Conservation (phyloP, 2,888 invertebrate species). For the Himalopsyche anomala region DNA sequence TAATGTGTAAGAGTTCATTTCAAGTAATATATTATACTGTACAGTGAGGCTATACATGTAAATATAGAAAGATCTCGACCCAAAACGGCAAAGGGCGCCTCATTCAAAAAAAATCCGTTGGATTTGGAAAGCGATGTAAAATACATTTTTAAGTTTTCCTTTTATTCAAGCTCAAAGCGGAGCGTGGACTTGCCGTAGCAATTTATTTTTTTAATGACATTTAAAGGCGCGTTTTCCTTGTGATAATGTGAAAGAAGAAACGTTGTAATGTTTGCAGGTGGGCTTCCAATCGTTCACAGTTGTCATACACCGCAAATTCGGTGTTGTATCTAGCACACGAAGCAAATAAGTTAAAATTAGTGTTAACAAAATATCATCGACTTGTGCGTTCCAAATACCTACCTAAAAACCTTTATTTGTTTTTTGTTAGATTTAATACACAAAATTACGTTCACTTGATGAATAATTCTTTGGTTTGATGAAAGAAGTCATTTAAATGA, state of each 20-base stretch:
- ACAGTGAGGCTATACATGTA: not conserved
- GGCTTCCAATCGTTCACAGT: not conserved
- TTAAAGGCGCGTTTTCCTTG: conserved; percentile 39
- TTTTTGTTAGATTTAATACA: too few relatives aligned
- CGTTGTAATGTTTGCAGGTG: conserved; percentile 41
- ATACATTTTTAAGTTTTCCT: conserved; percentile 54
- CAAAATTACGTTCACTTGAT: too few relatives aligned
- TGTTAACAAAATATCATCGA: too few relatives aligned
- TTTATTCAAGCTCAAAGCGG: conserved; percentile 47
- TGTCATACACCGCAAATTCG: not conserved
- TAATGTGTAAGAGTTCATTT: not conserved
- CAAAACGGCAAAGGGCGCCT: conserved; percentile 8
- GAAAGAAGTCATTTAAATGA: too few relatives aligned
- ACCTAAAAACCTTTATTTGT: too few relatives aligned
- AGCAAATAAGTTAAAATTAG: too few relatives aligned
- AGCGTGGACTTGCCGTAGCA: conserved; percentile 39
- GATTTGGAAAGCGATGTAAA: conserved; percentile 49
- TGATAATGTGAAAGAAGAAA: conserved; percentile 41
- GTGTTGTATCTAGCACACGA: too few relatives aligned
- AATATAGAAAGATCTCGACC: conserved; percentile 9
- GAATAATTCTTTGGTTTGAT: too few relatives aligned
- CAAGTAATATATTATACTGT: not conserved
- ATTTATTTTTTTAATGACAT: conserved; percentile 59
- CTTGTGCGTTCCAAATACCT: too few relatives aligned
- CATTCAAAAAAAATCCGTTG: conserved; percentile 49